A percentile compares a stretch with the other conserved stretches of the same genome.
These are phyloP conservation scores for Lagenorhynchus albirostris DNA, from an alignment of 2,113 vertebrate species.

Conservation along the genomic window DNA sequence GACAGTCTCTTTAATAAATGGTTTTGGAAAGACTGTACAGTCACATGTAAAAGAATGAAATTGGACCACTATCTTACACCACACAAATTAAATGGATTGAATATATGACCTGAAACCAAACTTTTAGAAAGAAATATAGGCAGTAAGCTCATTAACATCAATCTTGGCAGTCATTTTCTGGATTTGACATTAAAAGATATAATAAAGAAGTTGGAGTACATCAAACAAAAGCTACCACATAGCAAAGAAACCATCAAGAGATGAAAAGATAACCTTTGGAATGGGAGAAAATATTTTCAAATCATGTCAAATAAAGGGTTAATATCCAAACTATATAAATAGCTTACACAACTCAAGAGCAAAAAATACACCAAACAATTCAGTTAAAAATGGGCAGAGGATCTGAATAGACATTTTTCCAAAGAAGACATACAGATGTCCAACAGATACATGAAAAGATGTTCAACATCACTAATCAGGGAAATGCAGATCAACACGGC, in stretches of 20 bases:
- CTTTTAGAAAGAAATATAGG: neutral
- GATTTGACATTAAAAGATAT: neutral
- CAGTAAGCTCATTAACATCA: neutral
- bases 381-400: neutral
- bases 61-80: neutral
- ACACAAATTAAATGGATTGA: neutral
- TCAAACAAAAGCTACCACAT: neutral
- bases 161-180: neutral
- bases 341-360: neutral
- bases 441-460: neutral
- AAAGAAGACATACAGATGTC: neutral
- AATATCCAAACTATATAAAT: neutral
- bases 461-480: neutral
- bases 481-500: neutral
- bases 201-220: neutral
- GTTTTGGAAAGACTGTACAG: neutral
- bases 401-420: neutral
- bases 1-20: neutral
- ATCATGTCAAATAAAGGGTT: neutral
- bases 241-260: neutral
- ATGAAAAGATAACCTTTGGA: neutral
- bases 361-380: neutral
- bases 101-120: neutral
- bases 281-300: neutral
- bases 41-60: neutral